phyloP scores from a whole-genome alignment of 92 coral and sea anemone genomes.

The Porites evermanni region DNA sequence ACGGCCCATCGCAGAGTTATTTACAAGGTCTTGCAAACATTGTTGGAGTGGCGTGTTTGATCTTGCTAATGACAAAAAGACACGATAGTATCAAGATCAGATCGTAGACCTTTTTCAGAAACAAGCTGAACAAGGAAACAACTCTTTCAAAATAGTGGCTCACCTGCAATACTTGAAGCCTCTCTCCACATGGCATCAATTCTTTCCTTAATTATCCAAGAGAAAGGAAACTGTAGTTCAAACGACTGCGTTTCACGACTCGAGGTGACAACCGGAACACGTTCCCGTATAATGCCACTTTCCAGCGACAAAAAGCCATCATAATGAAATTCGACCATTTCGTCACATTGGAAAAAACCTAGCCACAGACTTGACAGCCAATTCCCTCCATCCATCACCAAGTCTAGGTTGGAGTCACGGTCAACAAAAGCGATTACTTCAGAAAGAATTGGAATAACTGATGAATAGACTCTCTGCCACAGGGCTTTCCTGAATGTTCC shows the following conservation, averaged over 20 bases:
- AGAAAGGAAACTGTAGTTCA: conserved; percentile 76
- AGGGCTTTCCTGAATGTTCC: conserved; percentile 92
- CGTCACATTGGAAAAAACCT: conserved; percentile 50
- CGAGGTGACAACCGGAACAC: conserved; percentile 77
- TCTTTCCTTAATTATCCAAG: conserved; percentile 81
- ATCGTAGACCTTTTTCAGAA: no score
- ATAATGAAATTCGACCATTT: conserved; percentile 66
- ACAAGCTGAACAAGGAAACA: no score
- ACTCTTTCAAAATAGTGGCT: neutral
- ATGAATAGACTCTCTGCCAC: conserved; percentile 82
- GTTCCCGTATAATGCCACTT: conserved; percentile 60
- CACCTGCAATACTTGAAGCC: conserved; percentile 70
- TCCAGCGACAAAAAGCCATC: conserved; percentile 68
- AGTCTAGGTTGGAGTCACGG: conserved; percentile 77
- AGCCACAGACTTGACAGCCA: conserved; percentile 82
- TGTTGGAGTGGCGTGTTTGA: conserved; percentile 27
- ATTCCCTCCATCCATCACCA: conserved; percentile 35
- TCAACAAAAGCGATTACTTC: conserved; percentile 81
- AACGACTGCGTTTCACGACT: conserved; percentile 72
- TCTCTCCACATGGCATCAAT: conserved; percentile 64
- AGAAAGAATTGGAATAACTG: conserved; percentile 83
- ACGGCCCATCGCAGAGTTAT: conserved; percentile 18
- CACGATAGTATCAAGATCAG: no score
- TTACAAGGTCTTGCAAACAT: conserved; percentile 30
- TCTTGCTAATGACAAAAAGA: conserved; percentile 9